Conservation (phyloP, 2,888 invertebrate species). For the Eupithecia abbreviata region DNA sequence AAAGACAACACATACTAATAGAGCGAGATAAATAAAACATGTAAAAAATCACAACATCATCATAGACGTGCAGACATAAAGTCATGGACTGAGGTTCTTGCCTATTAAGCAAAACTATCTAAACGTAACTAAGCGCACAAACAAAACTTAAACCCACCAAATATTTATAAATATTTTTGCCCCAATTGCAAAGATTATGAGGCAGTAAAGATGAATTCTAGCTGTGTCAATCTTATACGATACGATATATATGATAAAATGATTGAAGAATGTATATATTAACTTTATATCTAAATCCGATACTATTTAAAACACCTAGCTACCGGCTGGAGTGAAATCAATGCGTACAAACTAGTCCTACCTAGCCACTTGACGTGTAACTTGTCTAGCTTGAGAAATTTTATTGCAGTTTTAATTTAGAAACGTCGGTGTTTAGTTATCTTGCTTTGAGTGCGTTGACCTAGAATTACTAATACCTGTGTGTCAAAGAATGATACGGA, state of each 20-base stretch:
- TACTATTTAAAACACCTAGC: not conserved
- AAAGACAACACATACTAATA: not conserved
- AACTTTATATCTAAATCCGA: not conserved
- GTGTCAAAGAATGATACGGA: not conserved
- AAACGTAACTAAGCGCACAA: no score
- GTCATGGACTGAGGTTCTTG: no score
- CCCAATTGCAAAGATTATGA: no score
- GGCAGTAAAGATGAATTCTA: no score
- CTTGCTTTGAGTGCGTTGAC: not conserved
- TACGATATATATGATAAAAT: not conserved
- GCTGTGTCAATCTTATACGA: not conserved
- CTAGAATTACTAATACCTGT: not conserved
- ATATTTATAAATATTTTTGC: no score
- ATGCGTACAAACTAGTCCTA: conserved; percentile 18
- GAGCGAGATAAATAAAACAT: no score
- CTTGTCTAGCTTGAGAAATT: conserved; percentile 18
- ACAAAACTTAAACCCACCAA: no score
- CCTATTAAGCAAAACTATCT: no score
- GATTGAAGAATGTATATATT: not conserved
- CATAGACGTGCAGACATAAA: no score
- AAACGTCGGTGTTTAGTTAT: conserved; percentile 2
- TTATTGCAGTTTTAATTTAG: conserved; percentile 17
- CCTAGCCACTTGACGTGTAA: not conserved
- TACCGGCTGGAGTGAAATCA: conserved; percentile 4
- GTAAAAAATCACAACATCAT: no score